phyloP scores from a whole-genome alignment of 2,113 vertebrate genomes.

The Takifugu flavidus region DNA sequence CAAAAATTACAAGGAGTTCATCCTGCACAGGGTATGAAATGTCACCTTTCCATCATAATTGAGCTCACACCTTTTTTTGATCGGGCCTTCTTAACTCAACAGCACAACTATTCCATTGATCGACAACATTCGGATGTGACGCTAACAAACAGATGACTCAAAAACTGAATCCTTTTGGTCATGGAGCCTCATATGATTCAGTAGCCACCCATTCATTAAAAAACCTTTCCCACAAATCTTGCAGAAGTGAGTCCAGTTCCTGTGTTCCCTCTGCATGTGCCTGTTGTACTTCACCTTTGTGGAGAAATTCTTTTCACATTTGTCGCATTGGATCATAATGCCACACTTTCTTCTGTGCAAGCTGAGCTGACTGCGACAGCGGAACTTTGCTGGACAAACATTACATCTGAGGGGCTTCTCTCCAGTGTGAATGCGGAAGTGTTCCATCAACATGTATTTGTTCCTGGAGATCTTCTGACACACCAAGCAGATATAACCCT shows the following conservation, averaged over 20 bases:
- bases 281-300: background rate
- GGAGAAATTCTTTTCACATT: slow-evolving; percentile 5
- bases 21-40: background rate
- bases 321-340: background rate
- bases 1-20: background rate
- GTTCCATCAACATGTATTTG: slow-evolving; percentile 14
- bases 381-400: slow-evolving; percentile 4
- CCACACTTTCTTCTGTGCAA: background rate
- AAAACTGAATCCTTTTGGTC: background rate
- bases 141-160: too few relatives aligned
- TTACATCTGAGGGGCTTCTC: slow-evolving; percentile 25
- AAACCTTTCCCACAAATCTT: slow-evolving; percentile 23
- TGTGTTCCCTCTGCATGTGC: background rate
- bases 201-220: background rate
- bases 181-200: background rate
- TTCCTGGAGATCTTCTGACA: slow-evolving; percentile 15
- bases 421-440: slow-evolving; percentile 36
- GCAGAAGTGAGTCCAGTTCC: background rate
- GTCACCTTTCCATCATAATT: background rate
- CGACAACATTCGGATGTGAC: background rate
- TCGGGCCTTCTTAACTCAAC: too few relatives aligned
- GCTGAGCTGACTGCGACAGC: background rate
- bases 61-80: background rate
- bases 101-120: background rate
- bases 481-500: slow-evolving; percentile 8